Evolutionary conservation across 35 echinoderm and acorn worm species (phyloP).

Genomic region (Holothuria glaberrima): DNA sequence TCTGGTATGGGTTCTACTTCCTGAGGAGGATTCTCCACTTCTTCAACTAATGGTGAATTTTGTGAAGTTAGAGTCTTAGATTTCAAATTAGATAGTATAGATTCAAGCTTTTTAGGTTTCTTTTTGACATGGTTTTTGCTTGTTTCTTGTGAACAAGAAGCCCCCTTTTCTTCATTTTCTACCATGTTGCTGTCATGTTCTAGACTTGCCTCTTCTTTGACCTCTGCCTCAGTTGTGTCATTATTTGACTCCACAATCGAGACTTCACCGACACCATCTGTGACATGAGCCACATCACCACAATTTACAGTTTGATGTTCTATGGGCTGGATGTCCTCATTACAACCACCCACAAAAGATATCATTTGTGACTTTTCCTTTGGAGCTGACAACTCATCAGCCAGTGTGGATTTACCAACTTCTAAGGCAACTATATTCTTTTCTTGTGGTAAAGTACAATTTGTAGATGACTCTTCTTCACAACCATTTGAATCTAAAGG

Average conservation of each 20-base stretch:
- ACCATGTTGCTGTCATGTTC: not conserved
- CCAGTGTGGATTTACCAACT: too few species aligned
- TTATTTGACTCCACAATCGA: not conserved
- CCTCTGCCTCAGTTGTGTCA: not conserved
- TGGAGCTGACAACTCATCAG: too few species aligned
- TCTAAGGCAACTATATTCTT: not conserved
- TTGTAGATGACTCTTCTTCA: too few species aligned
- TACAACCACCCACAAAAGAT: too few species aligned
- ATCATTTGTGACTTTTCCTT: too few species aligned
- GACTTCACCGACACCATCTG: not conserved
- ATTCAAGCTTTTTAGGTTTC: slow-evolving; percentile 46
- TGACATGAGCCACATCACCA: not conserved
- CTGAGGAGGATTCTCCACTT: not conserved
- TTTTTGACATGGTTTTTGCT: not conserved
- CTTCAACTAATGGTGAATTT: not conserved
- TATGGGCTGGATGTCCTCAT: not conserved
- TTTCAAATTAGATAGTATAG: slow-evolving; percentile 53
- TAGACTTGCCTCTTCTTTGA: not conserved
- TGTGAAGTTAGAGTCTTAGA: slow-evolving; percentile 22
- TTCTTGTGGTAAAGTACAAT: too few species aligned
- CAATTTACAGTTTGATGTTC: not conserved
- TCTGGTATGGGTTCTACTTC: slow-evolving; percentile 47
- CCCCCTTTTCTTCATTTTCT: not conserved
- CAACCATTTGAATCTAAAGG: too few species aligned
- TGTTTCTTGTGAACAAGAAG: too few species aligned